Evolutionary conservation across 2,888 invertebrate species (phyloP).

Genomic region (Drosophila borealis): DNA sequence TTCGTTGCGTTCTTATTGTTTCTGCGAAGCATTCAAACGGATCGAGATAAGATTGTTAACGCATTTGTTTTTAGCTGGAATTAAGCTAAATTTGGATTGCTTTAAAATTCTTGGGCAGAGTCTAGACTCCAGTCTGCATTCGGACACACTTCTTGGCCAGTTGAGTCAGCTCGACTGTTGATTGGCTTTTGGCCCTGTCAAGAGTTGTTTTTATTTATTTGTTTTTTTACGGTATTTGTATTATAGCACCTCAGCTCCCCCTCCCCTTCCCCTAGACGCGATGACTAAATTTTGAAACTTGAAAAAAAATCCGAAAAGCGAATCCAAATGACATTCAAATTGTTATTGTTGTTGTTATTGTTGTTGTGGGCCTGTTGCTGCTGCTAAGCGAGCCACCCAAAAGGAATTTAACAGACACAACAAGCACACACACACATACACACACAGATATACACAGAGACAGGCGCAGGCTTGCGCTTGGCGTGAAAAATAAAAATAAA

Average conservation of each 20-base stretch:
- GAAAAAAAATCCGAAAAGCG: constrained; percentile 6
- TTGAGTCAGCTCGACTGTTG: constrained; percentile 1
- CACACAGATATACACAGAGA: constrained; percentile 1
- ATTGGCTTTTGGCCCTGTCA: constrained; percentile 3
- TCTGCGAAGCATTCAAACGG: constrained; percentile 2
- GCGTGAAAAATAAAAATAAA: constrained; percentile 47
- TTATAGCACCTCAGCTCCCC: not conserved
- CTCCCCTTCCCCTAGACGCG: no score
- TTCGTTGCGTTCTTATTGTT: not conserved
- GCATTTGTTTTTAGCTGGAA: constrained; percentile 5
- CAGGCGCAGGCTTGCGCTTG: not conserved
- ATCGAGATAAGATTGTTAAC: not conserved
- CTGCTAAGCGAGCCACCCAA: constrained; percentile 37
- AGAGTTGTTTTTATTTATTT: not conserved
- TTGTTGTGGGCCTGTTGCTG: constrained; percentile 44
- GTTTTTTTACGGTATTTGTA: not conserved
- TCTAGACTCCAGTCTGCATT: not conserved
- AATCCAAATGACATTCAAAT: constrained; percentile 55
- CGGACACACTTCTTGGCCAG: not conserved
- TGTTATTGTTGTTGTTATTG: constrained; percentile 3
- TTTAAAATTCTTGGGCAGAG: not conserved
- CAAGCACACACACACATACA: constrained; percentile 16
- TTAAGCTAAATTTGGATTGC: not conserved
- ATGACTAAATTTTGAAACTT: not conserved
- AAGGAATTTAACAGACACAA: constrained; percentile 47